Evolutionary conservation across 2,113 vertebrate species (phyloP).

Genomic region (Phocoena sinus): DNA sequence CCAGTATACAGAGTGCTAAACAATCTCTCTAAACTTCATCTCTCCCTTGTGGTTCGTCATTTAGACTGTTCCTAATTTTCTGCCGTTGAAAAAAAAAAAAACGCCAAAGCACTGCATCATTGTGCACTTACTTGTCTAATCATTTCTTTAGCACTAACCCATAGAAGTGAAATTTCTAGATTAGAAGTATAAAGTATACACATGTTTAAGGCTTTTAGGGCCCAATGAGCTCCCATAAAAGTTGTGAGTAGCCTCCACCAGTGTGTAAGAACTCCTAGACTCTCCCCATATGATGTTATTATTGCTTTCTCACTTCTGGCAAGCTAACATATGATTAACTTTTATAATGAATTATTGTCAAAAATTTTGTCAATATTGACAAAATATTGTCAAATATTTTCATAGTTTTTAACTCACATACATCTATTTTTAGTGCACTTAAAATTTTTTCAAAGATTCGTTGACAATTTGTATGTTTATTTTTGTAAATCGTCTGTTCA

Average conservation of each 20-base stretch:
- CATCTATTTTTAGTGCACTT: not conserved
- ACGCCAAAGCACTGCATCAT: not conserved
- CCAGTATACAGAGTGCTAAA: not conserved
- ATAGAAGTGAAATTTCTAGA: not conserved
- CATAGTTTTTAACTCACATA: not conserved
- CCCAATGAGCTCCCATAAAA: not conserved
- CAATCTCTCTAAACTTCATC: not conserved
- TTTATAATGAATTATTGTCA: not conserved
- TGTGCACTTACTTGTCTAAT: not conserved
- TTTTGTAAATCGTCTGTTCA: not conserved
- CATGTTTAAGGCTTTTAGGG: constrained; percentile 17
- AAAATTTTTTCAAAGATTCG: not conserved
- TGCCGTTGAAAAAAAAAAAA: not conserved
- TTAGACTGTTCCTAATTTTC: not conserved
- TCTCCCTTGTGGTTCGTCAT: not conserved
- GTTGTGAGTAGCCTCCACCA: not conserved
- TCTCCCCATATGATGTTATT: not conserved
- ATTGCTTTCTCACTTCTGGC: not conserved
- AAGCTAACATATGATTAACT: not conserved
- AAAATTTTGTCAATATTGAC: not conserved
- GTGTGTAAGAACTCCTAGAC: not conserved
- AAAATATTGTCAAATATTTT: not conserved
- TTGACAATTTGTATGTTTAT: not conserved
- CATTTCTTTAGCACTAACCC: not conserved
- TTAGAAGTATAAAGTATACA: not conserved